Evolutionary conservation across 92 coral and sea anemone species (phyloP).

Genomic region (Porites evermanni): DNA sequence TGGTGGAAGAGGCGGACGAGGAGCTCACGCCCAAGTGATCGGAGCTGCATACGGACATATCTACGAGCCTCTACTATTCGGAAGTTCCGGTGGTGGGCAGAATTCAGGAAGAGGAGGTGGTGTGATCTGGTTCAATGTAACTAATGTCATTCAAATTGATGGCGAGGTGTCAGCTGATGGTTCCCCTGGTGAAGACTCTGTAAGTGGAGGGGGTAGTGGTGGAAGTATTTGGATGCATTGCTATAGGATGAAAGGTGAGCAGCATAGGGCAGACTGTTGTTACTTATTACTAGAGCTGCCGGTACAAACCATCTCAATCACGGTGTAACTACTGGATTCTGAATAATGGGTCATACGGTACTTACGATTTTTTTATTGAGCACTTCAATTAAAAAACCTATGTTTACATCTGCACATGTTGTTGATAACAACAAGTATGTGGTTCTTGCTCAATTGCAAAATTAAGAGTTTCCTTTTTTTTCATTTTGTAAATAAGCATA

Average conservation of each 20-base stretch:
- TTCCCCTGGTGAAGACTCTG: slow-evolving; percentile 56
- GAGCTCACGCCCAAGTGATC: slow-evolving; percentile 62
- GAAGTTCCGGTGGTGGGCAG: slow-evolving; percentile 94
- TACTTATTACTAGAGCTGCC: not conserved
- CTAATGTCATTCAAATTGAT: slow-evolving; percentile 87
- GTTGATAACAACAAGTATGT: too few relatives aligned
- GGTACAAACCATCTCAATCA: not conserved
- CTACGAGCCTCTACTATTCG: slow-evolving; percentile 93
- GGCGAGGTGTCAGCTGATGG: slow-evolving; percentile 93
- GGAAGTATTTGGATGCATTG: slow-evolving; percentile 97
- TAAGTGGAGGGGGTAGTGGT: slow-evolving; percentile 97
- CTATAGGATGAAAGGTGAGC: slow-evolving; percentile 69
- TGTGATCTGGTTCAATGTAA: slow-evolving; percentile 91
- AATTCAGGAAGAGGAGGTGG: slow-evolving; percentile 98
- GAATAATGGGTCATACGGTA: not conserved
- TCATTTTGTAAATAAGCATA: too few relatives aligned
- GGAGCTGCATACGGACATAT: slow-evolving; percentile 93
- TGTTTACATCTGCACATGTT: too few relatives aligned
- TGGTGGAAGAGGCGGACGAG: slow-evolving; percentile 96
- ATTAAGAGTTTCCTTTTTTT: too few relatives aligned
- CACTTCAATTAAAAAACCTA: too few relatives aligned
- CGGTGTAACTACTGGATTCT: not conserved
- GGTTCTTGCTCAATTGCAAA: too few relatives aligned
- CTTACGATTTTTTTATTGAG: too few relatives aligned
- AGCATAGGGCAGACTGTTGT: not conserved